A percentile compares a stretch with the other conserved stretches of the same genome.
Conservation (phyloP, 2,113 vertebrate genomes). For the Podarcis cretensis region DNA sequence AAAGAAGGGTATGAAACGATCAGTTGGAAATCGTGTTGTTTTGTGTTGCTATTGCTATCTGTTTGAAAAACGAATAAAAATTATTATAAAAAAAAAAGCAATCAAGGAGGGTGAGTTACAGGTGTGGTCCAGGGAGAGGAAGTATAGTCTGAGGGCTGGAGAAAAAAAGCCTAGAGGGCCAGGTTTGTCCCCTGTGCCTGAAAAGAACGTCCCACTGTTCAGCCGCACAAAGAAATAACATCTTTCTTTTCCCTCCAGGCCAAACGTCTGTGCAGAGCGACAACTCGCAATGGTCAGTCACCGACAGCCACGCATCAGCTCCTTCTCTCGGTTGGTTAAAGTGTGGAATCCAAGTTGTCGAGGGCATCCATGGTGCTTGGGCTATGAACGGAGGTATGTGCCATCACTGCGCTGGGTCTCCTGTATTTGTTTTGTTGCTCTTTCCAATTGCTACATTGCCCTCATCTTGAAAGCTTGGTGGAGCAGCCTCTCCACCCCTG, state of each 20-base stretch:
- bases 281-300: constrained; percentile 84
- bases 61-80: too few species aligned
- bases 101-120: background rate
- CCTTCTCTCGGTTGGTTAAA: constrained; percentile 79
- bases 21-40: too few species aligned
- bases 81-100: too few species aligned
- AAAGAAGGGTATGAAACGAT: too few species aligned
- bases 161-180: too few species aligned
- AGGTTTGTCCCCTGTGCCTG: too few species aligned
- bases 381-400: constrained; percentile 87
- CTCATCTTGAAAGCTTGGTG: too few species aligned
- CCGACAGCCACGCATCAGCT: constrained; percentile 85
- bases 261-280: constrained; percentile 85
- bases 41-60: too few species aligned
- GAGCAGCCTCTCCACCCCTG: too few species aligned
- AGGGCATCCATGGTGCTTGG: constrained; percentile 82
- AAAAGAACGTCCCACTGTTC: fast-evolving
- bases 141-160: too few species aligned
- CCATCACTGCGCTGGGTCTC: fast-evolving
- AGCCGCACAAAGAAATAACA: background rate
- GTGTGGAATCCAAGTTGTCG: constrained; percentile 88
- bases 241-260: constrained; percentile 74
- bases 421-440: background rate
- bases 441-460: background rate
- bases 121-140: background rate